Conservation (phyloP, 2,113 vertebrate genomes). For the Caloenas nicobarica region DNA sequence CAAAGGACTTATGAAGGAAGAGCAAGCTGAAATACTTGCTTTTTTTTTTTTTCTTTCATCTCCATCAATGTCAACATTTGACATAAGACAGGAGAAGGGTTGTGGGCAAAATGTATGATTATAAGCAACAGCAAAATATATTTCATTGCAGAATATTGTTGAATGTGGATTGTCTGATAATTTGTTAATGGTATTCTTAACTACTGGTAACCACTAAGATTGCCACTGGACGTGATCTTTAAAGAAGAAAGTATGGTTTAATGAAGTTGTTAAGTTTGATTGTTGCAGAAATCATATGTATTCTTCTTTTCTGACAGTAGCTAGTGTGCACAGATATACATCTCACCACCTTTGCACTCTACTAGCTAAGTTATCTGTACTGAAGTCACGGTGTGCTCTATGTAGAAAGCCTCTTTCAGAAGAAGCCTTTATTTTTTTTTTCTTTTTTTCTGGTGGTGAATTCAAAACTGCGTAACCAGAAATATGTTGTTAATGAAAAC, state of each 20-base stretch:
- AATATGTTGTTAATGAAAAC: not conserved
- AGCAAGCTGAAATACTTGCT: not conserved
- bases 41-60: not conserved
- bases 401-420: not conserved
- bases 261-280: not conserved
- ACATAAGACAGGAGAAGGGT: not conserved
- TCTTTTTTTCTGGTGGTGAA: not conserved
- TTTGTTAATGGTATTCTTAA: not conserved
- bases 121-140: not conserved
- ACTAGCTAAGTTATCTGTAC: not conserved
- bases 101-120: not conserved
- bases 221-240: not conserved
- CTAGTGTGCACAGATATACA: no score
- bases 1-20: not conserved
- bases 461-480: not conserved
- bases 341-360: not conserved
- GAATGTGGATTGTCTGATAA: not conserved
- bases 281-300: not conserved
- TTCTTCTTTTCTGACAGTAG: not conserved
- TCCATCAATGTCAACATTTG: not conserved
- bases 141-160: not conserved
- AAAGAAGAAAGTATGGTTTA: not conserved
- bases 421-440: no score
- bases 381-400: not conserved
- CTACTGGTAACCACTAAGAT: not conserved